Base-by-base conservation (phyloP, 2,888 invertebrate genomes). In the Eilema sororculum region DNA sequence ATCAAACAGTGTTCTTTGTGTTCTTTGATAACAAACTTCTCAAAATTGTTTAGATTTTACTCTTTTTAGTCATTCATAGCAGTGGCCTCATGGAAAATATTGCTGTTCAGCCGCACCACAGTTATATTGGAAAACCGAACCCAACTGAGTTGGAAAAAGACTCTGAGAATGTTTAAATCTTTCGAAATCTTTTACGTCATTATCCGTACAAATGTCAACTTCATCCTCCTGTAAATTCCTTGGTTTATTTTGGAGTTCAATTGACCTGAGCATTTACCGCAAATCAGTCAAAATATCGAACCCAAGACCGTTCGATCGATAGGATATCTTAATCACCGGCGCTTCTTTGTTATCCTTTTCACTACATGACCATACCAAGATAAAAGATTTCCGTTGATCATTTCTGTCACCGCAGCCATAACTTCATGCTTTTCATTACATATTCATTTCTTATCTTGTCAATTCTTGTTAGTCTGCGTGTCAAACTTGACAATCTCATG, bases 361-460 rank as follows among this genome's bases (percentile, higher is more conserved):
- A 52, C n/a, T n/a, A 52, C 52, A 52, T 52, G 52, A 20, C 9
- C 46, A 46, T 46, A 20, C 20, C 20, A 46, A 46, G 46, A 46
- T 46, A 46, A 46, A 20, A 46, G 20, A 46, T 46, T 16, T 46
- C 46, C 46, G 20, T 20, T 20, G 20, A 46, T 46, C 46, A 1
- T 41, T 46, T 46, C 46, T 46, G 46, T 46, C 46, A 46, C 46
- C 8, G 8, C 46, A 20, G 46, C 6, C 46, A 46, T 3, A 46
- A 46, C 6, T 5, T 46, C 33, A 46, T 52, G 20, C 52, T 52
- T n/a, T 20, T 9, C 20, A 52, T 52, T n/a, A 52, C n/a, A 52
- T 52, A 52, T 52, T n/a, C 52, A 52, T n/a, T 52, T n/a, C n/a
- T 52, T 52, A 52, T 52, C 52, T 52, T 52, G n/a, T n/a, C 52